Evolutionary conservation across 2,113 vertebrate genomes (phyloP), one percentile per base, ranked within the genome.

Genomic region (Cygnus atratus): DNA sequence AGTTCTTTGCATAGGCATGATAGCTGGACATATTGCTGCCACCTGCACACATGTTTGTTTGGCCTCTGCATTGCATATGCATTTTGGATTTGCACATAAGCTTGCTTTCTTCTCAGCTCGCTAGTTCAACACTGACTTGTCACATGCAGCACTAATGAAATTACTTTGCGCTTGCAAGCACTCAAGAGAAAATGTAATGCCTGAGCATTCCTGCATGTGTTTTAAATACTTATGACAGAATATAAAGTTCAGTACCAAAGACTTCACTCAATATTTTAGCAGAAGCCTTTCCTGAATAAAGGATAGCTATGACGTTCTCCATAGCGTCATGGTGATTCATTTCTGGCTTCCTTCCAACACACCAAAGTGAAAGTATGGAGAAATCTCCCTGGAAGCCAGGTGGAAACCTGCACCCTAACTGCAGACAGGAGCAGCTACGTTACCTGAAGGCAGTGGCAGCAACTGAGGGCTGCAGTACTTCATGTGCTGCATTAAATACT

Each of bases 291-390:
- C 25, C 29, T 62, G 55, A 78, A 46, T 46, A 26, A 61, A 54
- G 22, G 75, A 37, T 28, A 86, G 43, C n/a, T 71, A 37, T 29
- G 31, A 67, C 21, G n/a, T 6, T 83, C 22, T 21, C 0, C 0
- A 5, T 15, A 28, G 26, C 39, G 26, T 19, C 43, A 33, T 1
- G 24, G 18, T 2, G 0, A 76, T 54, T 61, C 9, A 22, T 57
- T 86, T 88, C 48, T 16, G 79, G 35, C 22, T 87, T 62, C 13
- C 26, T 70, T 58, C 65, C 59, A 86, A 21, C 20, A 11, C 20
- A 24, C 11, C 0, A 1, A 16, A 70, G 39, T 33, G 48, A 58
- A 84, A 73, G 62, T 44, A 76, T 3, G 4, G 37, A 84, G 44
- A 65, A 72, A 17, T 15, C 29, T 33, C 41, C 72, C 71, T 43